Percentiles rank a stretch among this genome's conserved stretches.
phyloP scores from a whole-genome alignment of 2,113 vertebrate species.

The Lates calcarifer region DNA sequence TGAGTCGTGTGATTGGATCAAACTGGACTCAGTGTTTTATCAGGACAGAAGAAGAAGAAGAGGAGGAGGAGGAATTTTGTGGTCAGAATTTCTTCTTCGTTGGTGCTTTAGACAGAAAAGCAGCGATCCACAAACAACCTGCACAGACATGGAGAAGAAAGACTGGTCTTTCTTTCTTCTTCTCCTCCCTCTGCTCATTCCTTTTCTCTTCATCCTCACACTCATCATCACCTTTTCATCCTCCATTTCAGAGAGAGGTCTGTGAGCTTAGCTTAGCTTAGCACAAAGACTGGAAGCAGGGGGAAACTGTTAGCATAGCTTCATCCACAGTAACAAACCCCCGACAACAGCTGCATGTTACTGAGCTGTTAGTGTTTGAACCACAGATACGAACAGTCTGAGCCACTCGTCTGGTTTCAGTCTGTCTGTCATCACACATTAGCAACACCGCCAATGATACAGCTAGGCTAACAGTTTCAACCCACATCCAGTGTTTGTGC shows the following conservation, averaged over 20 bases:
- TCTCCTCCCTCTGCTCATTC: not conserved
- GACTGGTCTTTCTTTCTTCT: conserved; percentile 35
- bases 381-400: too few relatives aligned
- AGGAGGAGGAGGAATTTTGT: not conserved
- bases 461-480: not conserved
- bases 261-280: not conserved
- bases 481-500: not conserved
- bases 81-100: conserved; percentile 35
- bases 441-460: not conserved
- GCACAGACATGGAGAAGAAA: conserved; percentile 53
- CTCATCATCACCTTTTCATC: not conserved
- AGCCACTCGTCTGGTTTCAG: too few relatives aligned
- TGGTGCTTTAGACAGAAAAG: conserved; percentile 53
- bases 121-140: conserved; percentile 78
- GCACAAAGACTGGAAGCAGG: not conserved
- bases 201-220: not conserved
- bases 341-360: too few relatives aligned
- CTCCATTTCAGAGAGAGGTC: not conserved
- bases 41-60: not conserved
- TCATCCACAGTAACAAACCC: not conserved
- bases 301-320: not conserved
- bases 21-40: not conserved
- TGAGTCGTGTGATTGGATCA: not conserved
- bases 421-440: too few relatives aligned
- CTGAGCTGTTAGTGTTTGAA: too few relatives aligned